These are phyloP conservation scores for Mandrillus leucophaeus DNA, from an alignment of 2,113 vertebrate species.

Conservation along the genomic window DNA sequence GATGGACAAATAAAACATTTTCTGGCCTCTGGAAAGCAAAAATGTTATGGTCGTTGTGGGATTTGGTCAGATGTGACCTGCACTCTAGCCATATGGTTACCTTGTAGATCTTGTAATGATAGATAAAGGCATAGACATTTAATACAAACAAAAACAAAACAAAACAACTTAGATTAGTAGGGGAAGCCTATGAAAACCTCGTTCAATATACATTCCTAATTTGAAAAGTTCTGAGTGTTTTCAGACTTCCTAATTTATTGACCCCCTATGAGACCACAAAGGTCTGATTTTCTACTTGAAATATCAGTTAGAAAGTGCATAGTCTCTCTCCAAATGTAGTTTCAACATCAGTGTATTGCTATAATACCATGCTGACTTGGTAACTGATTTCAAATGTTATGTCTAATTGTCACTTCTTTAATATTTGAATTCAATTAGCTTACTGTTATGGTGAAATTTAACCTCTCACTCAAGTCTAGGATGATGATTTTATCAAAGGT, in stretches of 20 bases:
- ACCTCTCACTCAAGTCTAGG: background rate
- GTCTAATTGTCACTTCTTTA: background rate
- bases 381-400: background rate
- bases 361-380: background rate
- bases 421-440: background rate
- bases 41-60: too few relatives aligned
- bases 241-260: background rate
- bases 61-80: background rate
- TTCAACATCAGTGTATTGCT: background rate
- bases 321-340: background rate
- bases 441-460: background rate
- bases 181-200: background rate
- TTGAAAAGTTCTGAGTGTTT: background rate
- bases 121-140: background rate
- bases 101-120: background rate
- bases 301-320: background rate
- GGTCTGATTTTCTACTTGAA: background rate
- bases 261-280: background rate
- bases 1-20: background rate
- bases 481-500: background rate
- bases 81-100: background rate
- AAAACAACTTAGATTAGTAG: background rate
- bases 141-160: background rate
- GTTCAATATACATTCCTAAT: background rate
- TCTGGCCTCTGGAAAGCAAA: background rate